These are phyloP conservation scores for Anguilla anguilla DNA, from an alignment of 2,797 vertebrate species.

Conservation along the genomic window DNA sequence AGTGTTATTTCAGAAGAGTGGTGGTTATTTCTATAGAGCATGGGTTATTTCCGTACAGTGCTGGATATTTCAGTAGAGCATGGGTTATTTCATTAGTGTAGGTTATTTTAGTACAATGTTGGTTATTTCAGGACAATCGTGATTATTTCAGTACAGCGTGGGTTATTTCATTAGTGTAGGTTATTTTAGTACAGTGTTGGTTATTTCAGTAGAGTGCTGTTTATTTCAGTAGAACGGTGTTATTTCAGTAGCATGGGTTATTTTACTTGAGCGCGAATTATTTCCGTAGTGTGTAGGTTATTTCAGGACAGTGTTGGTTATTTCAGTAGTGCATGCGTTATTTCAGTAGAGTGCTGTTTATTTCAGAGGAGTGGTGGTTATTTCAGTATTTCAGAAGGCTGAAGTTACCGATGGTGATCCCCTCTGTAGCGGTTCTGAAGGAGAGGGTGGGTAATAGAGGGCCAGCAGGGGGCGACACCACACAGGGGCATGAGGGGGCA, in stretches of 20 bases:
- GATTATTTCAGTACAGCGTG: no score
- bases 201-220: no score
- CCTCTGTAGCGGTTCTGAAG: constrained; percentile 83
- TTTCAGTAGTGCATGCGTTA: not conserved
- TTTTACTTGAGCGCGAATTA: not conserved
- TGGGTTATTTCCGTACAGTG: no score
- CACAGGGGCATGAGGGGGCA: constrained; percentile 74
- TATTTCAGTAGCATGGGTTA: not conserved
- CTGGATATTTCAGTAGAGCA: no score
- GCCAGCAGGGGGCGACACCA: constrained; percentile 73
- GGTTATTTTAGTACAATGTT: no score
- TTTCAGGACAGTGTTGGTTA: not conserved
- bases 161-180: no score
- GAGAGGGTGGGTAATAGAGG: constrained; percentile 80
- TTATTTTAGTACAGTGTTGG: no score
- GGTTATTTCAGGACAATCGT: no score
- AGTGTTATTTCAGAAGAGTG: no score
- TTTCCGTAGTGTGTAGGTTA: not conserved
- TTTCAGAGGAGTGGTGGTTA: not conserved
- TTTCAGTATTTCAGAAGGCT: not conserved
- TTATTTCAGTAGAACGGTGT: no score
- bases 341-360: not conserved
- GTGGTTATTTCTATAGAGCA: no score
- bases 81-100: no score
- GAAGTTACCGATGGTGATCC: constrained; percentile 71